Evolutionary conservation across 1,140 invertebrate genomes (phyloP).

Genomic region (Ericerus pela): DNA sequence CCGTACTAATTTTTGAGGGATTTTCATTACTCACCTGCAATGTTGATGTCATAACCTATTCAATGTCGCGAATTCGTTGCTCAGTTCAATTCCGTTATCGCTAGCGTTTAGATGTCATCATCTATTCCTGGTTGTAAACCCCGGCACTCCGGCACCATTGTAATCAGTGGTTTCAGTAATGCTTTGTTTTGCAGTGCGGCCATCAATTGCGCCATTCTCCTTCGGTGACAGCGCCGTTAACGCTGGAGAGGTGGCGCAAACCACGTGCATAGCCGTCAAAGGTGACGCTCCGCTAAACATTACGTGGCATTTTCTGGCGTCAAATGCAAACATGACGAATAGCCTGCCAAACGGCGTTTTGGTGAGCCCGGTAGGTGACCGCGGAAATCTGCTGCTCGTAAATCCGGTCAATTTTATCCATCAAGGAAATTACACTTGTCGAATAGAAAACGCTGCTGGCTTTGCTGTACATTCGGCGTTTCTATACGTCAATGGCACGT

Average conservation of each 20-base stretch:
- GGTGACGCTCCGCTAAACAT: constrained; percentile 62
- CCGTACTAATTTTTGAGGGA: too few relatives aligned
- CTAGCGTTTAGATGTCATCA: too few relatives aligned
- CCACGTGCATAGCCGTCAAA: constrained; percentile 58
- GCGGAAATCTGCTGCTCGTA: constrained; percentile 44
- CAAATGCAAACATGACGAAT: constrained; percentile 21
- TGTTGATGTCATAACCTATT: too few relatives aligned
- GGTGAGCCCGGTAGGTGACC: constrained; percentile 42
- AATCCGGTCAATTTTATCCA: constrained; percentile 48
- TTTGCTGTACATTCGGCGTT: constrained; percentile 45
- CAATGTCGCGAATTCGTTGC: too few relatives aligned
- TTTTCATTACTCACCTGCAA: too few relatives aligned
- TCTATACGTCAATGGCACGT: constrained; percentile 58
- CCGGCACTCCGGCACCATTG: too few relatives aligned
- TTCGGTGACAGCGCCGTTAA: constrained; percentile 52
- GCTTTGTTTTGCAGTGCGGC: constrained; percentile 40
- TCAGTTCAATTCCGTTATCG: too few relatives aligned
- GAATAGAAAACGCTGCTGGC: constrained; percentile 31
- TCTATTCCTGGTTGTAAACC: too few relatives aligned
- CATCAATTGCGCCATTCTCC: constrained; percentile 56
- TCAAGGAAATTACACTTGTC: constrained; percentile 36
- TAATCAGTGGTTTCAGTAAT: too few relatives aligned
- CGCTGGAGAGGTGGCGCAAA: constrained; percentile 58
- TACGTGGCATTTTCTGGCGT: constrained; percentile 53
- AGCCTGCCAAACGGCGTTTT: constrained; percentile 24